A percentile compares a stretch with the other conserved stretches of the same genome.
Conservation (phyloP, 2,797 vertebrate species). For the Mallotus villosus region DNA sequence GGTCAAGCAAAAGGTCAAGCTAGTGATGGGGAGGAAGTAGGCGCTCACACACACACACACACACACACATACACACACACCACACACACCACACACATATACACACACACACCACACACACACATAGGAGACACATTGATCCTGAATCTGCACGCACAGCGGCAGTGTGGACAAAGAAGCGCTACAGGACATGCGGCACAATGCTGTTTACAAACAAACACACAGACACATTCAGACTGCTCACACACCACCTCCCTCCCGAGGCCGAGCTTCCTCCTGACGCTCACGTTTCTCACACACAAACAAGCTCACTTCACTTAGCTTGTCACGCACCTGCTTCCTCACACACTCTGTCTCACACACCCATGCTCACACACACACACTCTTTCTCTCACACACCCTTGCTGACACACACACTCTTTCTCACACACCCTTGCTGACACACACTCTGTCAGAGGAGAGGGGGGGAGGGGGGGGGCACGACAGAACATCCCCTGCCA, state of each 20-base stretch:
- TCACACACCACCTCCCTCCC: constrained; percentile 43
- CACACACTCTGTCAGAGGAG: constrained; percentile 37
- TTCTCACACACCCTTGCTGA: constrained; percentile 21
- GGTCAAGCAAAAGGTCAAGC: constrained; percentile 53
- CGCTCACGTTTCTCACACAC: constrained; percentile 57
- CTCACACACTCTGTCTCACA: constrained; percentile 40
- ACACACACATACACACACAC: constrained; percentile 7
- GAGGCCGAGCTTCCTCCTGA: constrained; percentile 38
- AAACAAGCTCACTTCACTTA: constrained; percentile 44
- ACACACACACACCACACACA: constrained; percentile 32
- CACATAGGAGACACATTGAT: not conserved
- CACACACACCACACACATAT: constrained; percentile 5
- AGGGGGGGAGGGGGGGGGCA: constrained; percentile 56
- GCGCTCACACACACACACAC: constrained; percentile 44
- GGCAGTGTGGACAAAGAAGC: constrained; percentile 2
- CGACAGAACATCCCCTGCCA: constrained; percentile 62
- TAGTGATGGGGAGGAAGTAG: constrained; percentile 53
- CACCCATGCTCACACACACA: constrained; percentile 23
- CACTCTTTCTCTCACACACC: constrained; percentile 56
- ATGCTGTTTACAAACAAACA: constrained; percentile 15
- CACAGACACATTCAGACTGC: constrained; percentile 22
- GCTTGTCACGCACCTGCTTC: constrained; percentile 53
- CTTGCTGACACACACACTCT: constrained; percentile 48
- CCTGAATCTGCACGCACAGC: not conserved
- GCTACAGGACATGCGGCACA: not conserved